phyloP scores from a whole-genome alignment of 2,113 vertebrate genomes.

The Porphyrio hochstetteri region DNA sequence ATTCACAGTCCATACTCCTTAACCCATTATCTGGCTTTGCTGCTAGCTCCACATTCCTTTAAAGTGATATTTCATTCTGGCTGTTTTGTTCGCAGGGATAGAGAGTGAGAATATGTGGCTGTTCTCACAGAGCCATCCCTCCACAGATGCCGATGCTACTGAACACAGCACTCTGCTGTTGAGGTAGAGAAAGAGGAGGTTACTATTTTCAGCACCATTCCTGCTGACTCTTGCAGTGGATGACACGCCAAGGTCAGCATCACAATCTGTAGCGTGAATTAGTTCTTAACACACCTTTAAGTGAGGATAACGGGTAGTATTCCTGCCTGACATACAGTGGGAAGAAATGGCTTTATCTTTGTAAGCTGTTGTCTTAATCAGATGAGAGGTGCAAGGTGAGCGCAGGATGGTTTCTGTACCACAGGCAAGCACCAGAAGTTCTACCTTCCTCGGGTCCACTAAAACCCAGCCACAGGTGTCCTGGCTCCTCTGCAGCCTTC shows the following conservation, averaged over 20 bases:
- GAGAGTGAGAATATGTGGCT: too few species aligned
- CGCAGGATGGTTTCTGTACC: not conserved
- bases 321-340: not conserved
- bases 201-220: not conserved
- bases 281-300: not conserved
- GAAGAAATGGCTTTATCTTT: not conserved
- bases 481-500: not conserved
- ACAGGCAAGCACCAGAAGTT: not conserved
- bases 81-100: too few species aligned
- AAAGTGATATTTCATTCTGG: too few species aligned
- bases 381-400: not conserved
- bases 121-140: too few species aligned
- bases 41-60: too few species aligned
- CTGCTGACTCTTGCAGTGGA: not conserved
- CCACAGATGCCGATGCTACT: rapidly evolving
- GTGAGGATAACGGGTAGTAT: not conserved
- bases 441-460: not conserved
- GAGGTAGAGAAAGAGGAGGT: not conserved
- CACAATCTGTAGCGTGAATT: not conserved
- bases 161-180: rapidly evolving
- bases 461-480: not conserved
- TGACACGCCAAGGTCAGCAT: not conserved
- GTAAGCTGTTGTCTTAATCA: not conserved
- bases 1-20: too few species aligned
- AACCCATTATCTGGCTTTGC: too few species aligned